Evolutionary conservation across 2,797 vertebrate species (phyloP), one percentile per base, ranked within the genome.

Genomic region (Cetoscarus ocellatus): DNA sequence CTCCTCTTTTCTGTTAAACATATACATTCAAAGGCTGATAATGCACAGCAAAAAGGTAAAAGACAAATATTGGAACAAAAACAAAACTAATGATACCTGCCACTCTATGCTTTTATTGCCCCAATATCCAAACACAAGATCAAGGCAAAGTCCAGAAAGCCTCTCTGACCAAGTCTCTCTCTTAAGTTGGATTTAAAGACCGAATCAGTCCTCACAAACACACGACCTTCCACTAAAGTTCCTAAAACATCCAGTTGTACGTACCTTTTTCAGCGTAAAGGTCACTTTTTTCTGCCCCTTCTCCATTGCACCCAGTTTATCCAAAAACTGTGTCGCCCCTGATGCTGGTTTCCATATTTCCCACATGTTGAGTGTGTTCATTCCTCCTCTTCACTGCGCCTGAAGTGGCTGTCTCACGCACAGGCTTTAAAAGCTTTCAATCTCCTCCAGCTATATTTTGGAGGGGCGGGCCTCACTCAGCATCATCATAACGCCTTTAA

Each of bases 301-400:
- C 52, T 79, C 79, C 61, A 62, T 42, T 68, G 48, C 67, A 0
- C 56, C 68, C 67, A 84, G 65, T 8, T 73, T 64, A 18, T 67
- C 63, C 48, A 84, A 70, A 75, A 58, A 27, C 61, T 74, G 69
- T 10, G 82, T 75, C 10, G 58, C 17, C 15, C 79, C 75, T 54
- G 70, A 67, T 34, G 80, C 54, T 34, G 71, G 72, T 56, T 50
- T 90, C 82, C 70, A 86, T 56, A 86, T 81, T 8, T 84, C 86
- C 80, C 77, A 87, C 85, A 88, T 90, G 51, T 73, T 74, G 50
- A 40, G 38, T 39, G 27, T 27, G 27, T 27, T 27, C 27, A 27
- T 27, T 42, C 11, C 43, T 15, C 12, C 12, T 6, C 43, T 14
- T 44, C 43, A 14, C 13, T 44, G 4, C 13, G 11, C 14, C 12